Conservation (phyloP, 2,797 vertebrate genomes). For the Lacerta bilineata region DNA sequence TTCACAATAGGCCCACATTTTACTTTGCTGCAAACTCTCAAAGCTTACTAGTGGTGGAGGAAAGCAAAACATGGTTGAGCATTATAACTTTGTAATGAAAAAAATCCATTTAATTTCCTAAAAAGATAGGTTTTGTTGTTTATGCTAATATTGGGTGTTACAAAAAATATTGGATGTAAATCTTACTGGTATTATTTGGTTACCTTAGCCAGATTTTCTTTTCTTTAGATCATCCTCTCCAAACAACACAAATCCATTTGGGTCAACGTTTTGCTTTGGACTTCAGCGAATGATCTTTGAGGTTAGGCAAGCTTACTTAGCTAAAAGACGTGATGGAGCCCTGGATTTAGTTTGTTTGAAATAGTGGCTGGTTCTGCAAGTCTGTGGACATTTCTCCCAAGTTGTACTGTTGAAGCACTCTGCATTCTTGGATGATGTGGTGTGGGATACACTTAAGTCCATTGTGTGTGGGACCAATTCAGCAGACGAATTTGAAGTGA, state of each 20-base stretch:
- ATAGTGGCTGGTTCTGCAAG: not conserved
- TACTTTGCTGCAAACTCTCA: not conserved
- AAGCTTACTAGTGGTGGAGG: not conserved
- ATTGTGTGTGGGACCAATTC: not conserved
- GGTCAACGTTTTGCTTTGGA: slow-evolving; percentile 98
- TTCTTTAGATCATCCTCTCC: slow-evolving; percentile 93
- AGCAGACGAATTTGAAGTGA: no score
- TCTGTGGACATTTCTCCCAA: not conserved
- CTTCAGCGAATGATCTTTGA: slow-evolving; percentile 99
- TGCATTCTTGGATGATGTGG: not conserved
- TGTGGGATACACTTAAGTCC: not conserved
- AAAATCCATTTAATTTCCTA: not conserved
- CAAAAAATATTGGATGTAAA: not conserved
- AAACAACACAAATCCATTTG: slow-evolving; percentile 99
- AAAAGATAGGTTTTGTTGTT: not conserved
- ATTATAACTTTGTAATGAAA: not conserved
- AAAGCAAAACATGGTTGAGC: not conserved
- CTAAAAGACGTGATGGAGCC: not conserved
- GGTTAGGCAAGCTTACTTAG: slow-evolving; percentile 79
- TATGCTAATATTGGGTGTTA: no score
- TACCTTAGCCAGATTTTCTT: not conserved
- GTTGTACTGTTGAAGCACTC: not conserved
- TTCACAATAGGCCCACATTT: not conserved
- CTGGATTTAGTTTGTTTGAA: not conserved
- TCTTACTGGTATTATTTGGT: not conserved